Evolutionary conservation across 2,888 invertebrate species (phyloP), one percentile per base, ranked within the genome.

Genomic region (Rhopalosiphum nymphaeae): DNA sequence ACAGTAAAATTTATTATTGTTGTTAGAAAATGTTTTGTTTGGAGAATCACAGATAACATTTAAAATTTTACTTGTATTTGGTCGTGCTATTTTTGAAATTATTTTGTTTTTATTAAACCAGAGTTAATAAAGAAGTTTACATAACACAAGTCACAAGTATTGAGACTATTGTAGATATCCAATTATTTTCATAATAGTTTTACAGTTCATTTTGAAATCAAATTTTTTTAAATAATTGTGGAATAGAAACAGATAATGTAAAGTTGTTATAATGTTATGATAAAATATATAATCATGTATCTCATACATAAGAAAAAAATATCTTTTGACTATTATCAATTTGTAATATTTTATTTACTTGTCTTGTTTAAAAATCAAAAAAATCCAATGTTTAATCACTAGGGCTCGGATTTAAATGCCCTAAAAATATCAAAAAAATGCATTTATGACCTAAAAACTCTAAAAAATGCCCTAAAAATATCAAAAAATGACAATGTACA

Each of bases 21-120:
- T 42, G 85, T 26, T 84, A 44, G 84, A 85, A 91, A 53, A 84
- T 56, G 91, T 91, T 26, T 56, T 56, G 11, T 78, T 67, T 10
- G 91, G 49, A 78, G 78, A 91, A 78, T 91, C 78, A 36, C 78
- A 53, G n/a, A 91, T 84, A 53, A 91, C n/a, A n/a, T 91, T 91
- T 91, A 42, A 42, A 49, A 91, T 78, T 36, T 91, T 36, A 84
- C 42, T 84, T 84, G 84, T 53, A 56, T 42, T 84, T 84, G 84
- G 29, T 91, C 42, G 42, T 26, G 36, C 49, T 78, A 4, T 29
- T 85, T 84, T 91, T n/a, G 49, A 42, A 11, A 53, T 91, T 84
- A 56, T 84, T 90, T 90, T 46, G 16, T 61, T 84, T 84, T 61
- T 91, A 78, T 78, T 57, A 44, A 61, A 91, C n/a, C 21, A 0